A percentile compares a stretch with the other conserved stretches of the same genome.
Conservation (phyloP, 2,113 vertebrate species). For the Microtus montanus region DNA sequence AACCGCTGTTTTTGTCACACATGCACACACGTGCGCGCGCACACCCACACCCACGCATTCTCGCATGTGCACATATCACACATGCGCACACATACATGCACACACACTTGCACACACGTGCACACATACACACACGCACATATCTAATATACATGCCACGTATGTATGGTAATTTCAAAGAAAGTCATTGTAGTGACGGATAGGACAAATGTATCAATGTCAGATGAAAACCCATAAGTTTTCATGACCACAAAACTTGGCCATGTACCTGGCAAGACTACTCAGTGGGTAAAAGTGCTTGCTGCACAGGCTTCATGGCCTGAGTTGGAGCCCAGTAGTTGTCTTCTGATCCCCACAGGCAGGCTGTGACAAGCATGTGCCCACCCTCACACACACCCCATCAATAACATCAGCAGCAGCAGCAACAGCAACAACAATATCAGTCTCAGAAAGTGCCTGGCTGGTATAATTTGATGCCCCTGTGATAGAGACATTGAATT, state of each 20-base stretch:
- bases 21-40: too few relatives aligned
- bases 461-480: neutral
- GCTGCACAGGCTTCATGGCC: neutral
- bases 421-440: too few relatives aligned
- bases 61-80: neutral
- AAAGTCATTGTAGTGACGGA: constrained; percentile 43
- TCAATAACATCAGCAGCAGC: neutral
- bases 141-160: neutral
- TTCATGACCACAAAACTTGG: neutral
- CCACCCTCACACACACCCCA: neutral
- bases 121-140: too few relatives aligned
- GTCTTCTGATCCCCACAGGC: neutral
- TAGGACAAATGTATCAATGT: constrained; percentile 9
- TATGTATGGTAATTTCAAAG: constrained; percentile 25
- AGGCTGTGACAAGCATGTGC: neutral
- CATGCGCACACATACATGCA: neutral
- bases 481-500: constrained; percentile 18
- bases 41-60: neutral
- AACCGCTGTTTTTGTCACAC: neutral
- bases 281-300: too few relatives aligned
- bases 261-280: neutral
- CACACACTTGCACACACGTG: neutral
- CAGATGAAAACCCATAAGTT: neutral
- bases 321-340: neutral
- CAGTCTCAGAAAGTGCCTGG: neutral